Percentiles rank a stretch among this genome's conserved stretches.
Conservation (phyloP, 1,140 invertebrate genomes). For the Megathymus violae region DNA sequence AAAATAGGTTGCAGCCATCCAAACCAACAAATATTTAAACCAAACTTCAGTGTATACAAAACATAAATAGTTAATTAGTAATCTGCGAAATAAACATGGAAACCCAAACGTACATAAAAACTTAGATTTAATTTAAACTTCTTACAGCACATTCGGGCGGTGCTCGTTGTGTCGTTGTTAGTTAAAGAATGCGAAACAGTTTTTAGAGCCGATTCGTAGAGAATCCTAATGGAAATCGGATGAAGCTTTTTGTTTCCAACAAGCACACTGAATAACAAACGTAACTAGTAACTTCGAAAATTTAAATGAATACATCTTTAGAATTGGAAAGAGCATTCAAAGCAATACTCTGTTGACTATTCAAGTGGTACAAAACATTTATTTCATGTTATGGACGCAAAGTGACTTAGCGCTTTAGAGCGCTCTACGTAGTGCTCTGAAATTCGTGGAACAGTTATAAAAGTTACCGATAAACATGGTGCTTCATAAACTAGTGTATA, state of each 20-base stretch:
- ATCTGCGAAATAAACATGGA: conserved; percentile 2
- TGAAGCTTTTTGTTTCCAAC: conserved; percentile 14
- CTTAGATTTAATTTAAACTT: conserved; percentile 24
- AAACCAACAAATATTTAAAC: background rate
- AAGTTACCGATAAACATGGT: no score
- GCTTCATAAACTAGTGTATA: no score
- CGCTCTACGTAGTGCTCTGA: no score
- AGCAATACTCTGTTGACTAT: no score
- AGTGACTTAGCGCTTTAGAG: no score
- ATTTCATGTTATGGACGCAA: no score
- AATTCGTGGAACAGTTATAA: no score
- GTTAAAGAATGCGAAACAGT: conserved; percentile 19
- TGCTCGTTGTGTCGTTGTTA: conserved; percentile 14
- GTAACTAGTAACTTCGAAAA: background rate
- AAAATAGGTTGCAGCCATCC: no score
- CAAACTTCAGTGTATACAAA: background rate
- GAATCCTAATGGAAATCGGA: conserved; percentile 24
- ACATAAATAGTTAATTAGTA: conserved; percentile 1
- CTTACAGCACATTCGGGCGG: background rate
- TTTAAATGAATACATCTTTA: no score
- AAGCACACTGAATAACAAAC: background rate
- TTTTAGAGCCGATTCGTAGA: conserved; percentile 14
- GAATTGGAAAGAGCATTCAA: no score
- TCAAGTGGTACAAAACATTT: no score
- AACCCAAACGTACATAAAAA: conserved; percentile 2